A percentile compares a stretch with the other conserved stretches of the same genome.
phyloP scores from a whole-genome alignment of 2,113 vertebrate species.

The Caranx melampygus region DNA sequence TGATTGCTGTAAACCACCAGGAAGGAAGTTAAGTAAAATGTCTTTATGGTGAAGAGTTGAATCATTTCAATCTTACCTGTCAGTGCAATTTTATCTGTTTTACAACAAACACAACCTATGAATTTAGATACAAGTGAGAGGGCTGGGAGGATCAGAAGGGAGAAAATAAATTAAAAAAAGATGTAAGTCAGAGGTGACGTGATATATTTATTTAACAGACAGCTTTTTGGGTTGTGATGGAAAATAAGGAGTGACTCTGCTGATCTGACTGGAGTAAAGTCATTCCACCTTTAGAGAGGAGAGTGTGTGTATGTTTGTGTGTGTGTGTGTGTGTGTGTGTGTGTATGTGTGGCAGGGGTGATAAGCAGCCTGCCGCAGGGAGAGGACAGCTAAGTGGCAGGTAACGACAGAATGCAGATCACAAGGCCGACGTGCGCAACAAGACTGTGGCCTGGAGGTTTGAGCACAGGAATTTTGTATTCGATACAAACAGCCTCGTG shows the following conservation, averaged over 20 bases:
- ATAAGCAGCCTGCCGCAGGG: slow-evolving; percentile 64
- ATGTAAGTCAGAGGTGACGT: slow-evolving; percentile 36
- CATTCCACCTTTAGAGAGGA: slow-evolving; percentile 48
- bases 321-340: too few relatives aligned
- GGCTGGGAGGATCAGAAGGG: neutral
- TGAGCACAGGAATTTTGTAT: slow-evolving; percentile 58
- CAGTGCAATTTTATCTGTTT: slow-evolving; percentile 12
- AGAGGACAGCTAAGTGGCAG: slow-evolving; percentile 68
- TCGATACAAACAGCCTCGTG: slow-evolving; percentile 49
- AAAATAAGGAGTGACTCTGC: slow-evolving; percentile 38
- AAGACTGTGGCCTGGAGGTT: slow-evolving; percentile 48
- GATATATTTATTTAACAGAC: slow-evolving; percentile 29
- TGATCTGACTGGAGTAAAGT: slow-evolving; percentile 45
- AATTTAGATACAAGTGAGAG: neutral
- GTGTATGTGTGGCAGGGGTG: neutral
- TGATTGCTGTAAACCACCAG: slow-evolving; percentile 16
- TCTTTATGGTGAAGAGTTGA: neutral
- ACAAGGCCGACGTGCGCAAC: slow-evolving; percentile 44
- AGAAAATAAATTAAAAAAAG: neutral
- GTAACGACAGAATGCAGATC: slow-evolving; percentile 75
- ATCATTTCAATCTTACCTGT: slow-evolving; percentile 17
- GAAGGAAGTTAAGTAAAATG: neutral
- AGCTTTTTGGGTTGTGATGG: slow-evolving; percentile 13
- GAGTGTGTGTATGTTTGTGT: neutral
- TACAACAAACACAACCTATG: slow-evolving; percentile 4